Evolutionary conservation across 1,140 invertebrate species (phyloP), one percentile per base, ranked within the genome.

Genomic region (Drosophila kanapiae): DNA sequence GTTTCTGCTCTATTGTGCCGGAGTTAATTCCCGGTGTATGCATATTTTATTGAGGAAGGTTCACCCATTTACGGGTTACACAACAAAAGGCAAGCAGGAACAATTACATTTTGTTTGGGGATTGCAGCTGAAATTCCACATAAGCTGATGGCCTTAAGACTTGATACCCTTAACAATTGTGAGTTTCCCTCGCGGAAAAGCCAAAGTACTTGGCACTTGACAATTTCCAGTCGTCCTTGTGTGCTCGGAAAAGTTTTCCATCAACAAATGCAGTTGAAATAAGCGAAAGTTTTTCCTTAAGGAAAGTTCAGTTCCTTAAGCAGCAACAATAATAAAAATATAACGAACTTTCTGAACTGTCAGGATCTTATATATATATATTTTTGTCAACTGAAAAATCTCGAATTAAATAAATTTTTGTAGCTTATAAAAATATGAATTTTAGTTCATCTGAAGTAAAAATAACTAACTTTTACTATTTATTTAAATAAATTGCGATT

Each of bases 31-130:
- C 63, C 60, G 82, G 64, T 76, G 64, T 78, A 84, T 87, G 84
- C 83, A 87, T 87, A 87, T 87, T 88, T 84, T 75, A 90, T 87
- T 88, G 77, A 68, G 68, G 4, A 60, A 72, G 45, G 38, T 29
- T 49, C 69, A 6, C 23, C n/a, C 63, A 35, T 53, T 38, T 42
- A 35, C 53, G 67, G 78, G 63, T 71, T 68, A 23, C 33, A 60
- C 57, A 49, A 60, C 16, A 35, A 56, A 70, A 29, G 53, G 35
- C 31, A 49, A 49, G 49, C 35, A 18, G 53, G 38, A 56, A 56
- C 62, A 70, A 67, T 68, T 68, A 38, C 42, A 70, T 68, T 70
- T 45, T 68, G 67, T 56, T 68, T 54, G 48, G 48, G 48, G 23
- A 68, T 70, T 35, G 48, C 67, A 37, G 62, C 7, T 23, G 16